Evolutionary conservation across 2,113 vertebrate genomes (phyloP), one percentile per base, ranked within the genome.

Genomic region (Otus sunia): DNA sequence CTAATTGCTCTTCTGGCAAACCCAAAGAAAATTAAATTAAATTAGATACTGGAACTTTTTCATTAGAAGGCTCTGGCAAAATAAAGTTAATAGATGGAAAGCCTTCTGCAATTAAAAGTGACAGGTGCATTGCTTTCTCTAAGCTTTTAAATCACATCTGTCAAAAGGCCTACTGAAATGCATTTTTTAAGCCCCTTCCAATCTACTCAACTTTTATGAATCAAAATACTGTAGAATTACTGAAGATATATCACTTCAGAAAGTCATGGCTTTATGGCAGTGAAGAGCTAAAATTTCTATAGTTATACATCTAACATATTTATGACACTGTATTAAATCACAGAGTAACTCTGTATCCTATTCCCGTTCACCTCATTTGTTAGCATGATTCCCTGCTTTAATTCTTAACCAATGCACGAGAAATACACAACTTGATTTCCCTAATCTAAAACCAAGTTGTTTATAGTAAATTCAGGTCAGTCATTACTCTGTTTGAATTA

Each of bases 1-100:
- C 97, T 98, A 98, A 98, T 97, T 98, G 97, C 63, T 97, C 34
- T 96, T 97, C 92, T 98, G 98, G 98, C 97, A 98, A 97, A 95
- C 84, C 29, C 59, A 94, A 76, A 92, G 92, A 97, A 98, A 97
- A 95, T 91, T 72, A 97, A 97, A 96, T 97, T 97, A 97, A 98
- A 98, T 98, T 98, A 98, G 95, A 94, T 95, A 84, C 83, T 96
- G 91, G 88, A 98, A 97, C 95, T 94, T 97, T 97, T 98, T 98
- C 97, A 98, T 98, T 97, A 97, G 95, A 94, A 97, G 74, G 23
- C 55, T 96, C 95, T 98, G 96, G 97, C 96, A 97, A 97, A 98
- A 97, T 92, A 97, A 97, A 96, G 56, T 69, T 85, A 94, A 94
- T 96, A 96, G 94, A 98, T 81, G 84, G 92, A 97, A 97, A 97